Base-by-base conservation (phyloP, 2,888 invertebrate species). In the Molanna angustata region DNA sequence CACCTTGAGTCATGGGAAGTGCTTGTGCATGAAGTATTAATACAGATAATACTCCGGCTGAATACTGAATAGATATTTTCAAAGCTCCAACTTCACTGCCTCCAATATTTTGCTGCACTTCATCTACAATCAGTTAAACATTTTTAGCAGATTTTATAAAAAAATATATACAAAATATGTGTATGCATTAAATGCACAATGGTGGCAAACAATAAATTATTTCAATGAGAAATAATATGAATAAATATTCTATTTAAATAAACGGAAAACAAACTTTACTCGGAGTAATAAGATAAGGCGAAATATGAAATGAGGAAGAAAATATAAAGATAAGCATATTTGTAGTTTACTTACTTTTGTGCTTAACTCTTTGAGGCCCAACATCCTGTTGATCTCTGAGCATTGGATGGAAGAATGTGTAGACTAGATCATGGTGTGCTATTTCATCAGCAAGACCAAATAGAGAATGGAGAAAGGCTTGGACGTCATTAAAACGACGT, bases 381-480 rank as follows among this genome's bases (percentile, higher is more conserved):
- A 88, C 86, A 65, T 91, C 91, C 68, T 94, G 92, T 72, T 96
- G 95, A 73, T 98, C 98, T 59, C 97, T 77, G 57, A 96, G 73
- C 58, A 98, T 73, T 2, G 97, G 95, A 75, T 99, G 99, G 78
- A 98, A 98, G 78, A 99, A 99, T 1, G 98, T 99, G 69, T 98
- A 98, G 1, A 99, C 95, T 49, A 99, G 79, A 71, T 96, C 94
- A 4, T 89, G 91, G 75, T 98, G 96, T 0, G 94, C 88, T 62
- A 99, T 94, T 77, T 98, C 97, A 61, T 92, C 88, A 0, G 94
- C 89, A 66, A 94, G 84, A 63, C 80, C 79, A 71, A 95, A 93
- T 49, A 99, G 76, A 0, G 91, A 88, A 40, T 84, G 80, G 3
- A 99, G 80, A 72, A 98, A 98, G 52, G 84, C 81, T 66, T 91